Conservation (phyloP, 1,140 invertebrate genomes). For the Ceratosolen fusciceps region DNA sequence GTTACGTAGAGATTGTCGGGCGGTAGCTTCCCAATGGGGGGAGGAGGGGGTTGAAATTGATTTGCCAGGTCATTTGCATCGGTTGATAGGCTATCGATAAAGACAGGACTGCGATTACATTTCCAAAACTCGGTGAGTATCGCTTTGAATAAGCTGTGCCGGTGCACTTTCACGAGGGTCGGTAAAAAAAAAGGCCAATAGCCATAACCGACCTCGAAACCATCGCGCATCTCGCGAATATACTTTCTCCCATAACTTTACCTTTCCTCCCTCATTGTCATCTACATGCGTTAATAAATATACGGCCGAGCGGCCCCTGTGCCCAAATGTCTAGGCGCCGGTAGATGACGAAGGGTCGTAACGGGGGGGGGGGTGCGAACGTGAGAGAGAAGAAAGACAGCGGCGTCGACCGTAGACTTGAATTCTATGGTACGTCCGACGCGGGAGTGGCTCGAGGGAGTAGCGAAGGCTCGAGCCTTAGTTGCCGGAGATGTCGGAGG, state of each 20-base stretch:
- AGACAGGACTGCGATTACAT: background rate
- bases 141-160: background rate
- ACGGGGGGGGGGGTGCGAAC: background rate
- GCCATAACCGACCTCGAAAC: background rate
- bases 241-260: conserved; percentile 10
- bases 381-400: background rate
- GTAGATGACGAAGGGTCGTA: background rate
- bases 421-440: background rate
- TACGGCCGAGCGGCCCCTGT: background rate
- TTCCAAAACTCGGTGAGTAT: background rate
- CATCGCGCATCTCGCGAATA: background rate
- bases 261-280: background rate
- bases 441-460: conserved; percentile 17
- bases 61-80: background rate
- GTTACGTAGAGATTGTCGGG: too few relatives aligned
- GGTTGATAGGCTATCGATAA: background rate
- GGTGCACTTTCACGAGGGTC: background rate
- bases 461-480: background rate
- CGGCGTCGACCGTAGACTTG: too few relatives aligned
- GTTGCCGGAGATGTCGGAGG: background rate
- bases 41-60: background rate
- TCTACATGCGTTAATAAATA: background rate
- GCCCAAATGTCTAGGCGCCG: background rate
- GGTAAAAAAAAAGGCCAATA: conserved; percentile 5
- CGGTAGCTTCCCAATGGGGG: too few relatives aligned